Evolutionary conservation across 2,113 vertebrate species (phyloP).

Genomic region (Nyctereutes procyonoides): DNA sequence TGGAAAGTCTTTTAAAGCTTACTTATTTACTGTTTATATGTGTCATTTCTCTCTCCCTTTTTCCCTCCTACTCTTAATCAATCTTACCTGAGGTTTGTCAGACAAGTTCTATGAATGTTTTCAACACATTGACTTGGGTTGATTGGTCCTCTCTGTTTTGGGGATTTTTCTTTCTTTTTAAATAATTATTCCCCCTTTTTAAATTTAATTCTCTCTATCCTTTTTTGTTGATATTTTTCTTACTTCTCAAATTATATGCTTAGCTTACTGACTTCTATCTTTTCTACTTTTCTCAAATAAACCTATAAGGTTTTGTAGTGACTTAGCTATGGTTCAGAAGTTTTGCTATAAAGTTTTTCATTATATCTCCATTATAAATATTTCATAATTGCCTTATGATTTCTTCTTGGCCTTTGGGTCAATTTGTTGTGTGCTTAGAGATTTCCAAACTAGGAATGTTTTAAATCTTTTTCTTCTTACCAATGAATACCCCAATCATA

Average conservation of each 20-base stretch:
- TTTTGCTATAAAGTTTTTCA: background rate
- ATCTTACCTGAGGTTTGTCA: background rate
- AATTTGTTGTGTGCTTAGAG: background rate
- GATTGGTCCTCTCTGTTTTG: background rate
- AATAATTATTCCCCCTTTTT: background rate
- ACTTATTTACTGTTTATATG: background rate
- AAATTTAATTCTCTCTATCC: background rate
- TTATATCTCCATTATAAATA: background rate
- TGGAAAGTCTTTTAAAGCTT: background rate
- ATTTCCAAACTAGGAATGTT: background rate
- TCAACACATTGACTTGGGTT: background rate
- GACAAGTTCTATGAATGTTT: background rate
- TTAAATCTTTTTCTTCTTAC: background rate
- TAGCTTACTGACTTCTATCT: background rate
- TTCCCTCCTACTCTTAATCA: background rate
- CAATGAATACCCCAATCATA: background rate
- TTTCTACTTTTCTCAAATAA: background rate
- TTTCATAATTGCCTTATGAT: background rate
- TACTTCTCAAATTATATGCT: background rate
- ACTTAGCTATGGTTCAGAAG: background rate
- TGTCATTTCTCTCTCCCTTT: background rate
- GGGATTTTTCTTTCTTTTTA: background rate
- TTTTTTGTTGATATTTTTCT: conserved; percentile 51
- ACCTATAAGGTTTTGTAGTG: background rate
- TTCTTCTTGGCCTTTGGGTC: background rate